Evolutionary conservation across 2,888 invertebrate species (phyloP).

Genomic region (Podabrus alpinus): DNA sequence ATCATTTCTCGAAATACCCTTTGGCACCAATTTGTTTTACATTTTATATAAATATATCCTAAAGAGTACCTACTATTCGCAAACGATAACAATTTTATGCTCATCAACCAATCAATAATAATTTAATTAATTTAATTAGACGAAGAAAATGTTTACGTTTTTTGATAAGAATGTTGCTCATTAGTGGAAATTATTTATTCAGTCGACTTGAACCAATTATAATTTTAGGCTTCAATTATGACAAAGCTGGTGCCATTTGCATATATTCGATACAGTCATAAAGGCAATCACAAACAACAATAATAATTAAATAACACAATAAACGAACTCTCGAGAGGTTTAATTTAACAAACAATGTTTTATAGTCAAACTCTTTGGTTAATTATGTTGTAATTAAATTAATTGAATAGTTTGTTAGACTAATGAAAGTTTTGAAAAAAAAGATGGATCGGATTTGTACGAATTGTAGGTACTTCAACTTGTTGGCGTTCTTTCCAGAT

Average conservation of each 20-base stretch:
- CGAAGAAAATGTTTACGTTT: not conserved
- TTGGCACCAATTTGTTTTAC: not conserved
- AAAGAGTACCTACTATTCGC: not conserved
- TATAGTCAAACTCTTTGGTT: not conserved
- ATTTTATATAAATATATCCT: no score
- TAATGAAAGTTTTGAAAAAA: not conserved
- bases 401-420: not conserved
- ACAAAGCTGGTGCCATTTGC: not conserved
- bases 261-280: not conserved
- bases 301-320: not conserved
- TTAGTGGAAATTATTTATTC: not conserved
- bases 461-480: not conserved
- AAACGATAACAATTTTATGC: not conserved
- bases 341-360: not conserved
- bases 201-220: slow-evolving; percentile 1
- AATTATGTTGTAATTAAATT: not conserved
- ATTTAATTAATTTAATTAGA: not conserved
- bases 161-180: not conserved
- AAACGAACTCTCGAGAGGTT: not conserved
- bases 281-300: not conserved
- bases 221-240: slow-evolving; percentile 4
- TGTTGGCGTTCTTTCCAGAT: not conserved
- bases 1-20: not conserved
- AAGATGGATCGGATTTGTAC: not conserved
- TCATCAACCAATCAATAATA: not conserved